Percentiles rank a stretch among this genome's conserved stretches.
Evolutionary conservation across 1,140 invertebrate genomes (phyloP).

Genomic region (Heliothis virescens): DNA sequence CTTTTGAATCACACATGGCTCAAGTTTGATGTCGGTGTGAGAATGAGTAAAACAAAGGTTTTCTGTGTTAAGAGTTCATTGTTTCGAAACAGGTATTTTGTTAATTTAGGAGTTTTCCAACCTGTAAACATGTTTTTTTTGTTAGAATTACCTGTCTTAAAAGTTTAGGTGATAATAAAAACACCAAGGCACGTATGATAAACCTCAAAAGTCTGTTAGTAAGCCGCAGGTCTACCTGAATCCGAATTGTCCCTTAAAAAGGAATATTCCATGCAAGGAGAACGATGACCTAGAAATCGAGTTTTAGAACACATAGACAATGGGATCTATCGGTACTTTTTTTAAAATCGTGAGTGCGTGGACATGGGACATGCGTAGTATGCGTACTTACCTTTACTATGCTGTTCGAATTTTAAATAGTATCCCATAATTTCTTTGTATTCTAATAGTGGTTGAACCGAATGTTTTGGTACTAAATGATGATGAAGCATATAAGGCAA

Average conservation of each 20-base stretch:
- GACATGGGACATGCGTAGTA: not conserved
- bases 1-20: constrained; percentile 70
- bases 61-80: not conserved
- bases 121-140: not conserved
- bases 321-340: constrained; percentile 35
- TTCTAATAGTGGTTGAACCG: not conserved
- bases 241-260: constrained; percentile 33
- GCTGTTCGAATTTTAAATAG: constrained; percentile 45
- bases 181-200: not conserved
- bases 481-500: not conserved
- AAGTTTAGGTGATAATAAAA: not conserved
- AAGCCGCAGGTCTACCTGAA: constrained; percentile 9
- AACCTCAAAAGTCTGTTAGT: constrained; percentile 1
- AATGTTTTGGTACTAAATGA: not conserved
- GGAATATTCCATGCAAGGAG: constrained; percentile 35
- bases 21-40: constrained; percentile 12
- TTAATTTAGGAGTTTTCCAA: too few species aligned
- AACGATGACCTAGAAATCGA: constrained; percentile 23
- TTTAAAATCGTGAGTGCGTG: constrained; percentile 11
- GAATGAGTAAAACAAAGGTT: constrained; percentile 25
- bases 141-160: too few species aligned
- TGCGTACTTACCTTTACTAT: not conserved
- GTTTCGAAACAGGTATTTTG: not conserved
- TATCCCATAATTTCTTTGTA: not conserved
- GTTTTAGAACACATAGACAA: constrained; percentile 30